Evolutionary conservation across 2,797 vertebrate genomes (phyloP).

Genomic region (Sebastes baramenuke): DNA sequence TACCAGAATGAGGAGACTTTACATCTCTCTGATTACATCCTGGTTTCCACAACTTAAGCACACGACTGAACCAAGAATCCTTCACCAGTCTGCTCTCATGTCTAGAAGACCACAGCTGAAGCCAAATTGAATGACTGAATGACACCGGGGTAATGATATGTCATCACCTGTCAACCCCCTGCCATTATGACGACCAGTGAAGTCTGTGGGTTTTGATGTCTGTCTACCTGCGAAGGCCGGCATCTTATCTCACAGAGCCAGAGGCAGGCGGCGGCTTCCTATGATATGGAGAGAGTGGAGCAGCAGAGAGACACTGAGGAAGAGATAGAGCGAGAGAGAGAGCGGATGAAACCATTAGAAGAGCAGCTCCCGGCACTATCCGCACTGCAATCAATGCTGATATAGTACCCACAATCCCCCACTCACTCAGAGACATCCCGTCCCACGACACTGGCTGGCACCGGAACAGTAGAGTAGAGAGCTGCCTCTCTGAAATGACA

Average conservation of each 20-base stretch:
- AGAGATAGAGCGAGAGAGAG: neutral
- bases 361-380: constrained; percentile 43
- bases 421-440: constrained; percentile 24
- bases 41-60: neutral
- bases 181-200: constrained; percentile 8
- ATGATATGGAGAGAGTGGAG: constrained; percentile 14
- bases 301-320: constrained; percentile 13
- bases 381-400: constrained; percentile 51
- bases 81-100: neutral
- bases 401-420: constrained; percentile 47
- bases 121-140: neutral
- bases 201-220: constrained; percentile 54
- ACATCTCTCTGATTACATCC: neutral
- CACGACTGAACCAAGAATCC: neutral
- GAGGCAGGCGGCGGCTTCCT: constrained; percentile 34
- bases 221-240: constrained; percentile 40
- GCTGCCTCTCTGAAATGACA: constrained; percentile 48
- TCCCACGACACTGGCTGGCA: constrained; percentile 29
- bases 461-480: constrained; percentile 28
- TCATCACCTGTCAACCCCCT: constrained; percentile 40
- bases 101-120: neutral
- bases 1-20: neutral
- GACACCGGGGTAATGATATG: constrained; percentile 36
- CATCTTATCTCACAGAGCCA: constrained; percentile 64
- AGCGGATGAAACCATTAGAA: constrained; percentile 48